Conservation (phyloP, 1,140 invertebrate species). For the Rhagoletis pomonella region DNA sequence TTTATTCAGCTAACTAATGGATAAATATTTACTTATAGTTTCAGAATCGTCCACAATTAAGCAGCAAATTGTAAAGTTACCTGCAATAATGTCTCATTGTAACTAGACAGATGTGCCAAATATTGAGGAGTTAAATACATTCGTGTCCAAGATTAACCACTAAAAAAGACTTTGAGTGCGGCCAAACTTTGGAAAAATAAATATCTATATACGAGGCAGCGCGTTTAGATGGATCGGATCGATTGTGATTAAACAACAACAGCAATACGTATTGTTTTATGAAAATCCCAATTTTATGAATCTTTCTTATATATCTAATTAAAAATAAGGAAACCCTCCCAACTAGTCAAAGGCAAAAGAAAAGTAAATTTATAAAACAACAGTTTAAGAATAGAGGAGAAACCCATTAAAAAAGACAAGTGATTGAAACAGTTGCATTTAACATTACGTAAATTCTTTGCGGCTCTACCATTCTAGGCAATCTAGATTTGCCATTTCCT, state of each 20-base stretch:
- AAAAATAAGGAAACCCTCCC: neutral
- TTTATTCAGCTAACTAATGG: neutral
- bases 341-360: slow-evolving; percentile 34
- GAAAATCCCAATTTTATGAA: no score
- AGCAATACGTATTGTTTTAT: neutral
- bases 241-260: neutral
- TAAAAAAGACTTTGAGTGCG: neutral
- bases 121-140: neutral
- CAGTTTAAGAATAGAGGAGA: neutral
- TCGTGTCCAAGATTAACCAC: neutral
- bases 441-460: neutral
- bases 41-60: neutral
- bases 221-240: neutral
- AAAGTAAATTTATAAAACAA: neutral
- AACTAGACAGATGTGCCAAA: slow-evolving; percentile 32
- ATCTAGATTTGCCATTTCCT: slow-evolving; percentile 4
- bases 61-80: neutral
- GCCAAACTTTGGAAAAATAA: no score
- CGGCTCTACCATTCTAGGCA: no score
- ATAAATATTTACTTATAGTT: neutral
- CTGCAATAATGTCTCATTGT: neutral
- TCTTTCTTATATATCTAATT: no score
- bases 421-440: neutral
- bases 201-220: neutral
- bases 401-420: neutral